Evolutionary conservation across 1,140 invertebrate species (phyloP).

Genomic region (Philotrypesis tridentata): DNA sequence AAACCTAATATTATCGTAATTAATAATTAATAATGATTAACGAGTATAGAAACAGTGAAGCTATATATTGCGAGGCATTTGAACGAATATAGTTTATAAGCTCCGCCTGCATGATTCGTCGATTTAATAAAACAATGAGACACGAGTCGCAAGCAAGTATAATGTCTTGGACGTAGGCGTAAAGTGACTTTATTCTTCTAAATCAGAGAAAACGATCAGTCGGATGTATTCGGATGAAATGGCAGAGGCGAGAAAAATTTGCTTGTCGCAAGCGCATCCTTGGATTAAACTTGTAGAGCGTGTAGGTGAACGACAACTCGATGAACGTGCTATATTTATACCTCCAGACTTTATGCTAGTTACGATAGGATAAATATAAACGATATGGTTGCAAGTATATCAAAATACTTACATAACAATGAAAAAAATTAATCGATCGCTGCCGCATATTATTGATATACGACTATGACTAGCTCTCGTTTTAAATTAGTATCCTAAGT

Average conservation of each 20-base stretch:
- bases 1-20: background rate
- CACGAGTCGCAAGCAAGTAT: too few relatives aligned
- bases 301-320: conserved; percentile 56
- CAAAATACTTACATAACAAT: background rate
- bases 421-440: conserved; percentile 64
- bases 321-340: conserved; percentile 70
- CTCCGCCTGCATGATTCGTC: background rate
- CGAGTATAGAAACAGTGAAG: background rate
- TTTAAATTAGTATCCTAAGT: conserved; percentile 70
- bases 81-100: background rate
- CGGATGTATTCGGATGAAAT: too few relatives aligned
- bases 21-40: background rate
- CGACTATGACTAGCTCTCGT: conserved; percentile 67
- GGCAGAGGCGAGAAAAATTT: conserved; percentile 2
- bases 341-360: conserved; percentile 62
- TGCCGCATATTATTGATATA: conserved; percentile 60
- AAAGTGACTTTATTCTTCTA: conserved; percentile 39
- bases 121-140: too few relatives aligned
- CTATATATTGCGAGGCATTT: background rate
- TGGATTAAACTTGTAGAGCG: conserved; percentile 35
- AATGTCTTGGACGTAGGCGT: background rate
- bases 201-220: background rate
- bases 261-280: background rate
- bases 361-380: conserved; percentile 42
- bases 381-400: conserved; percentile 40